Percentiles rank a stretch among this genome's conserved stretches.
phyloP scores from a whole-genome alignment of 1,140 invertebrate species.

The Sycobia sp. region DNA sequence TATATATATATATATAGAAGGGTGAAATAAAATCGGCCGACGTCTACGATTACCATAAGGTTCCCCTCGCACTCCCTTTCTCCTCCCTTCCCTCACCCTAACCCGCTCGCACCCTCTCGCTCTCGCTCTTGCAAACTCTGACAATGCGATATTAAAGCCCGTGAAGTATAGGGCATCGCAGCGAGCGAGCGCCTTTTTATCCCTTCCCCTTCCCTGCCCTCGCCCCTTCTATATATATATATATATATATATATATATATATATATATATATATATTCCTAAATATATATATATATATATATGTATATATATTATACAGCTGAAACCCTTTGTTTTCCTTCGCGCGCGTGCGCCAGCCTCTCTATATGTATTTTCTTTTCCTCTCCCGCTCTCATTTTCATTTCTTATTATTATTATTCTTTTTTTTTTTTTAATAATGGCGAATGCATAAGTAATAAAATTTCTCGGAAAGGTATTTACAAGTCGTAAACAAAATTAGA shows the following conservation, averaged over 20 bases:
- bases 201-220: not conserved
- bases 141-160: conserved; percentile 16
- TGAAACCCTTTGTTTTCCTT: conserved; percentile 32
- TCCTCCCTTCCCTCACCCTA: not conserved
- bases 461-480: conserved; percentile 33
- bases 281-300: not conserved
- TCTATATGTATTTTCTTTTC: conserved; percentile 20
- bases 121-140: not conserved
- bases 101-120: not conserved
- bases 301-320: not conserved
- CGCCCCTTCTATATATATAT: not conserved
- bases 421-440: conserved; percentile 15
- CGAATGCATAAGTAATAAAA: conserved; percentile 31
- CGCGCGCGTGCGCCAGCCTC: no score
- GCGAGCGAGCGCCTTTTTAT: conserved; percentile 17
- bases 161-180: conserved; percentile 31
- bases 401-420: no score
- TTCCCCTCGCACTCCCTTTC: conserved; percentile 7
- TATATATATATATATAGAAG: not conserved
- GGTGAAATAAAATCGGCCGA: conserved; percentile 19
- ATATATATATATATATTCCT: not conserved
- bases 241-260: not conserved
- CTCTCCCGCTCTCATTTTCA: not conserved
- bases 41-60: conserved; percentile 24
- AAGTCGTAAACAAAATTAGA: conserved; percentile 36